Evolutionary conservation across 2,113 vertebrate species (phyloP).

Genomic region (Aspiorhynchus laticeps): DNA sequence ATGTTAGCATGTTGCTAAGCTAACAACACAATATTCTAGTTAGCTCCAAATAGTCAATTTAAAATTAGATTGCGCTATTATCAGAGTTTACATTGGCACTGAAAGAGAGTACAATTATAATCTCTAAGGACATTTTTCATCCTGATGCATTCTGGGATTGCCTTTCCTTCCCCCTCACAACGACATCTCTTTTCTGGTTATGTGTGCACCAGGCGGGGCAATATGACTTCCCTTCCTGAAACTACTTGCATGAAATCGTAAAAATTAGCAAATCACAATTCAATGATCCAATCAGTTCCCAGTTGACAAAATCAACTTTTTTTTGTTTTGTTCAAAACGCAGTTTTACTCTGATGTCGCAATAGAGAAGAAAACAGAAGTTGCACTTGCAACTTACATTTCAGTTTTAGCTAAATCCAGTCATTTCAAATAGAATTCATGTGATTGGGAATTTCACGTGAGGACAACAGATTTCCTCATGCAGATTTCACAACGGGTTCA

Average conservation of each 20-base stretch:
- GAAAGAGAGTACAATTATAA: neutral
- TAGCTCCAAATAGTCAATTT: neutral
- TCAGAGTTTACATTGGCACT: neutral
- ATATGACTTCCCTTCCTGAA: neutral
- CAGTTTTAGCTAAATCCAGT: neutral
- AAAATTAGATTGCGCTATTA: neutral
- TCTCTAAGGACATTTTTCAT: neutral
- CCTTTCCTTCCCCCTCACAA: too few species aligned
- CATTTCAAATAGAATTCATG: neutral
- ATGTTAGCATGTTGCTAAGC: neutral
- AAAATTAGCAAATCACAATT: neutral
- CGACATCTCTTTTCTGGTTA: too few species aligned
- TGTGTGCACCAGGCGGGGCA: neutral
- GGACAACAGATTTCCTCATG: neutral
- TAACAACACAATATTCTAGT: neutral
- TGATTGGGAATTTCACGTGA: neutral
- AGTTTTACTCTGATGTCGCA: neutral
- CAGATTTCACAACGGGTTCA: too few species aligned
- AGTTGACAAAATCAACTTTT: neutral
- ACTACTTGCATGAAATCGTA: neutral
- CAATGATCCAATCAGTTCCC: neutral
- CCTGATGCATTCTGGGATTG: neutral
- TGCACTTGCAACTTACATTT: neutral
- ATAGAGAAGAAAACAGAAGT: neutral
- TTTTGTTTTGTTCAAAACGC: neutral